phyloP scores from a whole-genome alignment of 2,797 vertebrate species.

The Microctenopoma steveboyesi region DNA sequence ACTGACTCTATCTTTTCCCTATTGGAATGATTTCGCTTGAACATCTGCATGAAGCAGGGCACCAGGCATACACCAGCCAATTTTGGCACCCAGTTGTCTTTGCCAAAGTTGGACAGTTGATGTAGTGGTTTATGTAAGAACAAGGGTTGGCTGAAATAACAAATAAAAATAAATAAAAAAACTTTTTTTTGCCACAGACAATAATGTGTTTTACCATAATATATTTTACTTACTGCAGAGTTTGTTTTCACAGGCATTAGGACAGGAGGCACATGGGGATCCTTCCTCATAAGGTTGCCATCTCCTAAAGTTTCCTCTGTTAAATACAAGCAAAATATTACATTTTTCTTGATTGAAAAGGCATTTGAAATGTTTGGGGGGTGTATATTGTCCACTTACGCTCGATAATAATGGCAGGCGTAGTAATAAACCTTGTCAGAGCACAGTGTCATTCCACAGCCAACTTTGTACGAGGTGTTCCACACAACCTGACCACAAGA shows the following conservation, averaged over 20 bases:
- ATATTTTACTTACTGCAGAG: slow-evolving; percentile 80
- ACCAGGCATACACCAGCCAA: not conserved
- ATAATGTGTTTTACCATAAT: not conserved
- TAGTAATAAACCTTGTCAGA: slow-evolving; percentile 63
- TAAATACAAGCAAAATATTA: slow-evolving; percentile 3
- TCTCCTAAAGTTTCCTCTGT: slow-evolving; percentile 78
- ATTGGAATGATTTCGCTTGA: slow-evolving; percentile 68
- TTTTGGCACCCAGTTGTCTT: slow-evolving; percentile 36
- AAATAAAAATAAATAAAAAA: not conserved
- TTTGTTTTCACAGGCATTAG: slow-evolving; percentile 65
- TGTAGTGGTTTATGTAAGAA: slow-evolving; percentile 63
- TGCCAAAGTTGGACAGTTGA: slow-evolving; percentile 67
- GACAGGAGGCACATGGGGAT: slow-evolving; percentile 69
- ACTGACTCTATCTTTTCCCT: slow-evolving; percentile 34
- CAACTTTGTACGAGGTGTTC: slow-evolving; percentile 79
- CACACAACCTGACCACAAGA: slow-evolving; percentile 76
- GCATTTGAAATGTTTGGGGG: not conserved
- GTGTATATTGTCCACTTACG: slow-evolving; percentile 68
- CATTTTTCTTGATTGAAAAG: not conserved
- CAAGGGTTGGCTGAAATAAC: slow-evolving; percentile 79
- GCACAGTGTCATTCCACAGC: slow-evolving; percentile 75
- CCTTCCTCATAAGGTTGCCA: slow-evolving; percentile 72
- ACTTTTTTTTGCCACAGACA: not conserved
- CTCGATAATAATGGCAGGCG: slow-evolving; percentile 79
- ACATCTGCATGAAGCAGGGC: slow-evolving; percentile 75